Base-by-base conservation (phyloP, 2,797 vertebrate genomes). In the Hylomyscus alleni region DNA sequence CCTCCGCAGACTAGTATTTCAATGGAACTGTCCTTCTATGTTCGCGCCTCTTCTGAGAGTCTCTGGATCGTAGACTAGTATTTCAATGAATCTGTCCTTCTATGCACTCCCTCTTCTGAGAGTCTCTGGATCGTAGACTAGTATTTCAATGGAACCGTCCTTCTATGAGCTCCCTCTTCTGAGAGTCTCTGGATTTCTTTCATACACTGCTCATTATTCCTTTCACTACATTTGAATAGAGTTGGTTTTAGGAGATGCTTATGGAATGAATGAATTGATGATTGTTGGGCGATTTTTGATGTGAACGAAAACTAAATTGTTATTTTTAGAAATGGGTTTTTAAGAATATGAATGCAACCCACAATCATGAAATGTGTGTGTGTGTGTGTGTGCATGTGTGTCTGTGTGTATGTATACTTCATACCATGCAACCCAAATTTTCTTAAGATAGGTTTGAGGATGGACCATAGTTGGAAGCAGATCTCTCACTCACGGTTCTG, bases 201-300 rank as follows among this genome's bases (percentile, higher is more conserved):
- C 67, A 67, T 56, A 24, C 67, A 75, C 34, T 60, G 11, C 4
- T 65, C 1, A 78, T 89, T 90, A 2, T 19, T 3, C 10, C 3
- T 87, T 91, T 94, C 50, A 65, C 22, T 88, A 40, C 11, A 60
- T 67, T 95, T 96, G 11, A 95, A 31, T 20, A 89, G 65, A 94
- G 19, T n/a, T 58, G 40, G 1, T 17, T 94, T 95, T 82, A 89
- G 34, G 88, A 95, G 90, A 89, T 69, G 6, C 3, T 56, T 77
- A 77, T 94, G 54, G 31, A 56, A 82, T 75, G 54, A 14, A 65
- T 81, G 26, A 92, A 92, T 44, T 83, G 76, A 73, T 84, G 85
- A 67, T 78, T 67, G 20, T 40, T 50, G 26, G 77, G 13, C n/a
- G 58, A 72, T 92, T 95, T 94, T 86, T 80, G 31, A 24, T 82